phyloP scores from a whole-genome alignment of 2,888 invertebrate species.

The Dasypogon diadema region DNA sequence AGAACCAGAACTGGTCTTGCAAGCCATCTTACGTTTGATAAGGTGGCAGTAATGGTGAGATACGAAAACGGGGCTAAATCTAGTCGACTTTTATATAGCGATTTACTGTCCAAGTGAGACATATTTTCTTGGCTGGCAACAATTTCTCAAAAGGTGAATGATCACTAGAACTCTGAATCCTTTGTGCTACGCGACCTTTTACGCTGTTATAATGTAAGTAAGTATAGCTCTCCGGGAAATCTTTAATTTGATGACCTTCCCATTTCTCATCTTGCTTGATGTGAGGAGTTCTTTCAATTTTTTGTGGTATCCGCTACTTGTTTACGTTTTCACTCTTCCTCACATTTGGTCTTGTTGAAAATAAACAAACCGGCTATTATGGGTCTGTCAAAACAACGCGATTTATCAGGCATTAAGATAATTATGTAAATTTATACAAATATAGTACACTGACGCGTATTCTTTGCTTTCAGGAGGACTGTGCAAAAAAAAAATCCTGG shows the following conservation, averaged over 20 bases:
- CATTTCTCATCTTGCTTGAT: neutral
- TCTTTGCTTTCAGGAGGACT: too few relatives aligned
- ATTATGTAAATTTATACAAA: conserved; percentile 14
- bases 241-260: neutral
- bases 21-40: conserved; percentile 8
- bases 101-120: neutral
- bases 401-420: conserved; percentile 7
- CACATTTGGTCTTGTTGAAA: neutral
- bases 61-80: neutral
- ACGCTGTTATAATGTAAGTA: neutral
- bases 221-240: neutral
- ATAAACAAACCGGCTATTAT: conserved; percentile 3
- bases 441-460: too few relatives aligned
- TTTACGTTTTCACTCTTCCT: neutral
- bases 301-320: neutral
- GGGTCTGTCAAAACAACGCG: conserved; percentile 3
- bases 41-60: conserved; percentile 10
- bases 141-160: conserved; percentile 22
- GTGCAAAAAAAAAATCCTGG: neutral
- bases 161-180: neutral
- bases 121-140: neutral
- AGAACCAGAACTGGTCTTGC: conserved; percentile 17
- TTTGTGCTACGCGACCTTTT: neutral
- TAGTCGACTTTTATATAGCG: neutral
- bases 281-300: neutral